These are phyloP conservation scores for Phoebastria nigripes DNA, from an alignment of 2,797 vertebrate species.

Conservation along the genomic window DNA sequence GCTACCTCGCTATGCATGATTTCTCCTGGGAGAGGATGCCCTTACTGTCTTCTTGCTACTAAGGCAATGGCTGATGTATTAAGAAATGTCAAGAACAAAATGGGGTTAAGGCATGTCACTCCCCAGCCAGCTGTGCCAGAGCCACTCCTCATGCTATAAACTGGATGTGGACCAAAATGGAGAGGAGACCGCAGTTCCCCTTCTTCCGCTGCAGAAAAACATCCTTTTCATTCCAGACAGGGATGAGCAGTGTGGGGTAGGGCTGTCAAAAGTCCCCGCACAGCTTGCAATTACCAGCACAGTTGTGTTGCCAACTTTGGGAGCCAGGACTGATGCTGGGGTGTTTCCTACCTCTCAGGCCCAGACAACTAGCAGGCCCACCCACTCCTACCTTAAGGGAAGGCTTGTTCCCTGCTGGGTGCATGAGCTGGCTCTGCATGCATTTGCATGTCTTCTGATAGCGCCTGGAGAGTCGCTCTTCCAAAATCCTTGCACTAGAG, in stretches of 20 bases:
- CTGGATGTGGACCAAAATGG: rapidly evolving
- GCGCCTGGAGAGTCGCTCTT: not conserved
- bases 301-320: not conserved
- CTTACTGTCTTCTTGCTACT: not conserved
- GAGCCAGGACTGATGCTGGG: not conserved
- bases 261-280: not conserved
- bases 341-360: conserved; percentile 45
- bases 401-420: conserved; percentile 14
- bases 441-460: conserved; percentile 53
- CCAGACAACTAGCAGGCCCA: conserved; percentile 24
- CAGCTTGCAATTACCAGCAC: not conserved
- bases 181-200: not conserved
- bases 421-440: conserved; percentile 45
- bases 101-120: not conserved
- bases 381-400: conserved; percentile 47
- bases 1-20: not conserved
- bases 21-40: not conserved
- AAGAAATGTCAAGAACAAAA: not conserved
- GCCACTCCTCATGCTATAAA: not conserved
- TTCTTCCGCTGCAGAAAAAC: not conserved
- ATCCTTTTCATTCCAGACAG: not conserved
- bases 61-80: not conserved
- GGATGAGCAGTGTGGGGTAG: not conserved
- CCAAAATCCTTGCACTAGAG: not conserved
- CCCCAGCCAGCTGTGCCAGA: not conserved